Evolutionary conservation across 2,113 vertebrate species (phyloP).

Genomic region (Oreochromis aureus): DNA sequence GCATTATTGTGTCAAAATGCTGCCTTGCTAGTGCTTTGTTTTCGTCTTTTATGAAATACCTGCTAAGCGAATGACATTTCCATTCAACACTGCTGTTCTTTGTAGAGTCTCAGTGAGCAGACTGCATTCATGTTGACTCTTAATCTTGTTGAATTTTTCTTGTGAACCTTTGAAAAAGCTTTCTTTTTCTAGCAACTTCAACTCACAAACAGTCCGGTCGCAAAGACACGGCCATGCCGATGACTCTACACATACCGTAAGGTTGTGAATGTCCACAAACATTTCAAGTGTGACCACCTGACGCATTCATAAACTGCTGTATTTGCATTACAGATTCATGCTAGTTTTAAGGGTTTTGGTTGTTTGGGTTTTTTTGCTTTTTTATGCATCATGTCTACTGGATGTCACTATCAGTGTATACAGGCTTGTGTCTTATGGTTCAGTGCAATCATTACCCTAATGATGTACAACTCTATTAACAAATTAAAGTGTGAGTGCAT

Average conservation of each 20-base stretch:
- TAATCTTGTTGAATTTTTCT: neutral
- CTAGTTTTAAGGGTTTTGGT: neutral
- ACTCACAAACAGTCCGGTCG: conserved; percentile 13
- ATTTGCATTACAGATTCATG: conserved; percentile 28
- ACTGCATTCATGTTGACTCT: neutral
- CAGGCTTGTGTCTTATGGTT: conserved; percentile 34
- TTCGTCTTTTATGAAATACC: neutral
- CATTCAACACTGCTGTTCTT: neutral
- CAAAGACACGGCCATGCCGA: neutral
- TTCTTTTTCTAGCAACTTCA: conserved; percentile 4
- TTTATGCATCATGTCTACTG: conserved; percentile 1
- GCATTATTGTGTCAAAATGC: neutral
- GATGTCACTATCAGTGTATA: conserved; percentile 21
- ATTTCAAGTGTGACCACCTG: neutral
- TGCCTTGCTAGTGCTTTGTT: neutral
- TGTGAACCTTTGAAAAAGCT: neutral
- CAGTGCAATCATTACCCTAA: conserved; percentile 49
- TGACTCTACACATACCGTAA: conserved; percentile 7
- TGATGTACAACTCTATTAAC: conserved; percentile 58
- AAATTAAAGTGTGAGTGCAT: conserved; percentile 57
- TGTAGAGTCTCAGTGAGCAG: neutral
- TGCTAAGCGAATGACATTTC: neutral
- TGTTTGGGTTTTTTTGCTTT: neutral
- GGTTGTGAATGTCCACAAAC: neutral
- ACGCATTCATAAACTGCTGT: neutral